These are phyloP conservation scores for Tipula unca DNA, from an alignment of 2,888 invertebrate genomes.

Conservation along the genomic window DNA sequence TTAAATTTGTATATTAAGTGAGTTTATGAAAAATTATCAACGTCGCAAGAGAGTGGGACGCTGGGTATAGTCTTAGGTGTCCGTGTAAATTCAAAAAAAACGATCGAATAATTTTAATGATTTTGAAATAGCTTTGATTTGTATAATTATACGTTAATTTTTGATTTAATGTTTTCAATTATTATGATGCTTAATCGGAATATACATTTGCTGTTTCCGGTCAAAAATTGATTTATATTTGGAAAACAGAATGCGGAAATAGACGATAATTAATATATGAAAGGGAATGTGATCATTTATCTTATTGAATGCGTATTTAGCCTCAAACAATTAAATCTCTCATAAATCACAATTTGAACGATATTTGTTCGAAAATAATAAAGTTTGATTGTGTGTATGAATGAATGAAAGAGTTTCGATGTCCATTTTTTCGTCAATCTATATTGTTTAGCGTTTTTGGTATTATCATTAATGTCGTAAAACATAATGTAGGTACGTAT, in stretches of 20 bases:
- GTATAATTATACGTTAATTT: background rate
- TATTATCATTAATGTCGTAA: too few relatives aligned
- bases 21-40: background rate
- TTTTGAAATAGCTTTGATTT: background rate
- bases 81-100: background rate
- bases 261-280: background rate
- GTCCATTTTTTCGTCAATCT: too few relatives aligned
- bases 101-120: background rate
- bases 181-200: background rate
- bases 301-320: background rate
- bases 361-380: background rate
- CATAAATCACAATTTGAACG: background rate
- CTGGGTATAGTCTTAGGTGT: background rate
- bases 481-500: too few relatives aligned
- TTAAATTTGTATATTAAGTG: background rate
- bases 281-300: background rate
- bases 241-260: background rate
- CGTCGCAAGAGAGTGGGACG: background rate
- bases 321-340: background rate
- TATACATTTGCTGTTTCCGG: background rate
- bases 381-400: too few relatives aligned
- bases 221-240: background rate
- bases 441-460: too few relatives aligned
- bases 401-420: too few relatives aligned
- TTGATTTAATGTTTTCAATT: background rate